Evolutionary conservation across 2,797 vertebrate species (phyloP).

Genomic region (Sebastes jordani): DNA sequence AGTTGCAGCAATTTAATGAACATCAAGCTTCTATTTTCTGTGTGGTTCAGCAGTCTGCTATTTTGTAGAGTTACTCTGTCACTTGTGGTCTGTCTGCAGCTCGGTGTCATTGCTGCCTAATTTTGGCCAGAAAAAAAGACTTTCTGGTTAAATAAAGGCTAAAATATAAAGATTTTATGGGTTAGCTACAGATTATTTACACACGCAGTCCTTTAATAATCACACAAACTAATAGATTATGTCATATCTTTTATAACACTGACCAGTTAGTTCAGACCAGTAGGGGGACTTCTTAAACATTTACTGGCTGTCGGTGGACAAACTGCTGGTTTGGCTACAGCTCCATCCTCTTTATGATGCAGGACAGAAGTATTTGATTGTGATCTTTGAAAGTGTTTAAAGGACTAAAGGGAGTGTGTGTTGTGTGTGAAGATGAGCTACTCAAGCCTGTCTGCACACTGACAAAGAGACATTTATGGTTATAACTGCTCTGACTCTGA

Average conservation of each 20-base stretch:
- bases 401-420: conserved; percentile 38
- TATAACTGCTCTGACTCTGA: conserved; percentile 18
- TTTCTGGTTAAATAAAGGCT: neutral
- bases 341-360: neutral
- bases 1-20: neutral
- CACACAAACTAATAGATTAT: neutral
- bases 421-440: conserved; percentile 52
- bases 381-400: conserved; percentile 28
- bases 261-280: neutral
- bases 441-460: conserved; percentile 58
- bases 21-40: neutral
- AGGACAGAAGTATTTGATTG: conserved; percentile 36
- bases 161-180: neutral
- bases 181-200: neutral
- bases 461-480: conserved; percentile 69
- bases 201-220: neutral
- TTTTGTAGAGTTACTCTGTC: neutral
- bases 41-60: neutral
- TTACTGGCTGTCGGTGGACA: neutral
- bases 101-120: neutral
- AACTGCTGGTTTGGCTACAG: neutral
- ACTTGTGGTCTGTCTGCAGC: neutral
- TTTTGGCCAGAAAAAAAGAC: neutral
- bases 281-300: neutral
- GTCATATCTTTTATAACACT: neutral